Evolutionary conservation across 2,113 vertebrate species (phyloP).

Genomic region (Gallinago undulata): DNA sequence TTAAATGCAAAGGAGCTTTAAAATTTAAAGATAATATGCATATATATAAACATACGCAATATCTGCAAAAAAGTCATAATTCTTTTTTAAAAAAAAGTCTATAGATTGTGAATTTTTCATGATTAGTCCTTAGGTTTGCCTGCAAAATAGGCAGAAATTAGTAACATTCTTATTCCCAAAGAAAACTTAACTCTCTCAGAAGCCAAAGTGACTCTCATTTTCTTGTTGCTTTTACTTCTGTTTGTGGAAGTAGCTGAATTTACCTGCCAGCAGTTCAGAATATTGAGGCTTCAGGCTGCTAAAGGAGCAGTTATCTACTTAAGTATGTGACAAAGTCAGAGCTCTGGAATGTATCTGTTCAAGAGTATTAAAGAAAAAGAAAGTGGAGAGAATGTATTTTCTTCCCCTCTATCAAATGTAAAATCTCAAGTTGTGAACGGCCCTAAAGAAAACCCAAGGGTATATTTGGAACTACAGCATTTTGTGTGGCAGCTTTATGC

Average conservation of each 20-base stretch:
- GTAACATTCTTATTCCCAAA: background rate
- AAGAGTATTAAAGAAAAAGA: background rate
- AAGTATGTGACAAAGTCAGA: background rate
- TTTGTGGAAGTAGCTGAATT: background rate
- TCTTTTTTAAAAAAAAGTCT: background rate
- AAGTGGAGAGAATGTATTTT: background rate
- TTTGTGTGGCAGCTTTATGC: background rate
- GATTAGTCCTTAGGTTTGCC: background rate
- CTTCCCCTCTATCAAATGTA: background rate
- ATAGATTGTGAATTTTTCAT: background rate
- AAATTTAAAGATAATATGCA: constrained; percentile 68
- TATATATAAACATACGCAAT: constrained; percentile 51
- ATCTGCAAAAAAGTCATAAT: constrained; percentile 40
- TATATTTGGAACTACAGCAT: background rate
- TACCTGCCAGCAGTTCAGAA: background rate
- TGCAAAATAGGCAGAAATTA: background rate
- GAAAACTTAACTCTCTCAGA: background rate
- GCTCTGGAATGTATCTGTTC: background rate
- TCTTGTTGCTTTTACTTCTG: background rate
- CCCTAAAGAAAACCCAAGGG: background rate
- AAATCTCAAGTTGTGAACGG: background rate
- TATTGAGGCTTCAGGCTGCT: background rate
- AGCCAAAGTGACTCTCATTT: background rate
- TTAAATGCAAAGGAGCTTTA: constrained; percentile 64
- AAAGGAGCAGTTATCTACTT: background rate